Evolutionary conservation across 2,113 vertebrate genomes (phyloP), one percentile per base, ranked within the genome.

Genomic region (Salvator merianae): DNA sequence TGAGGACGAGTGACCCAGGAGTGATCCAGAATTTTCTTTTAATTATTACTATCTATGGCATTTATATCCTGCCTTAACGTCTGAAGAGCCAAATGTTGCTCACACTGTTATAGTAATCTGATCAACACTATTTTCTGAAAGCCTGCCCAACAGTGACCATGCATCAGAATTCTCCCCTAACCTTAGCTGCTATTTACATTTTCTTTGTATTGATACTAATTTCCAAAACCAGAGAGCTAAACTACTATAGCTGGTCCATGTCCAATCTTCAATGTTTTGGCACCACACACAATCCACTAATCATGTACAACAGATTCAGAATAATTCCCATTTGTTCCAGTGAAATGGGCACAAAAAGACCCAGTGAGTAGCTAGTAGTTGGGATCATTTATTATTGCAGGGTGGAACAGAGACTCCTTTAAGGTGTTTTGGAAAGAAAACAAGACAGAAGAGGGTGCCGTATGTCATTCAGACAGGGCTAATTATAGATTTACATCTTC

Each of bases 391-490:
- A 43, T 18, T 34, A 6, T 75, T 34, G 59, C 43, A 32, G 0
- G 1, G 30, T n/a, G 40, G 76, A 86, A 77, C 68, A 68, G 70
- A 79, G 43, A 65, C 86, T 0, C 1, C 79, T 82, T 79, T 28
- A 79, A 71, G 30, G 82, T 79, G 68, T 79, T 86, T 50, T 82
- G 53, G 81, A 83, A 63, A 36, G 71, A 63, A 82, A 80, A 50
- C 73, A 28, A 80, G 79, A 66, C 62, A 82, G 0, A 1, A 65
- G 36, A 79, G 79, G 79, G 78, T 76, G 74, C 13, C 36, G 38
- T 38, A 36, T 73, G 73, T 40, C 59, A 34, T 84, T 86, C 53
- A 70, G 34, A 34, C 65, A 40, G 55, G 78, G 74, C 59, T 80
- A 34, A 77, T 84, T 47, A 81, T 66, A 40, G 84, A 75, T 69